phyloP scores from a whole-genome alignment of 1,140 invertebrate species.

The Drosophila mayri region DNA sequence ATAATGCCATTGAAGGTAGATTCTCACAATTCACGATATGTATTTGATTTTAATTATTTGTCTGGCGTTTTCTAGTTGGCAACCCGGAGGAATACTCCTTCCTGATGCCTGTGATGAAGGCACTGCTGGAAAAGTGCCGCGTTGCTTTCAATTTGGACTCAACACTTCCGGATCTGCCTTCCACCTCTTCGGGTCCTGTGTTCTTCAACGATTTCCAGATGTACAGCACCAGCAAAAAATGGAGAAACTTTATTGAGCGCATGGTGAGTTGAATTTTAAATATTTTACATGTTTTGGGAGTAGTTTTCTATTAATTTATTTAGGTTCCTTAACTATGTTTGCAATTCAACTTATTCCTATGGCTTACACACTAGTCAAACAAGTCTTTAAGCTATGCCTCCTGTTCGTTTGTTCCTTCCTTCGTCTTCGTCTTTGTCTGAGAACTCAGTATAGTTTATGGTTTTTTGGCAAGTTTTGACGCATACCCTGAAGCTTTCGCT shows the following conservation, averaged over 20 bases:
- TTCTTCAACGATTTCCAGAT: slow-evolving; percentile 88
- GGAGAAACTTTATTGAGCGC: slow-evolving; percentile 87
- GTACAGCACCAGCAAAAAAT: slow-evolving; percentile 87
- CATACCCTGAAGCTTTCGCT: slow-evolving; percentile 45
- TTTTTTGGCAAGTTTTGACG: slow-evolving; percentile 81
- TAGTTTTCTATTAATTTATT: slow-evolving; percentile 22
- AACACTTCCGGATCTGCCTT: slow-evolving; percentile 86
- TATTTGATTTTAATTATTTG: background rate
- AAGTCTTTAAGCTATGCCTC: slow-evolving; percentile 47
- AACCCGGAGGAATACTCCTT: slow-evolving; percentile 88
- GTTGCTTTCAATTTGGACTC: slow-evolving; percentile 85
- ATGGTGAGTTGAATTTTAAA: slow-evolving; percentile 85
- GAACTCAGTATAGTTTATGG: slow-evolving; percentile 74
- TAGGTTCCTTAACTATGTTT: slow-evolving; percentile 13
- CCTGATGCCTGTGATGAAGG: slow-evolving; percentile 88
- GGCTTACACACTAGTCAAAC: slow-evolving; percentile 26
- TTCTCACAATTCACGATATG: background rate
- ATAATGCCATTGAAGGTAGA: slow-evolving; percentile 85
- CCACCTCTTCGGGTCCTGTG: slow-evolving; percentile 86
- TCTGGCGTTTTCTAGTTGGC: slow-evolving; percentile 74
- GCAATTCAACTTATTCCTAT: slow-evolving; percentile 15
- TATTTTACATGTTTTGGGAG: background rate
- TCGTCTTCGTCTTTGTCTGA: background rate
- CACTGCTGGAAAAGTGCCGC: slow-evolving; percentile 87
- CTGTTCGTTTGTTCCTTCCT: background rate